Percentiles rank a stretch among this genome's conserved stretches.
Conservation (phyloP, 2,113 vertebrate genomes). For the Sander lucioperca region DNA sequence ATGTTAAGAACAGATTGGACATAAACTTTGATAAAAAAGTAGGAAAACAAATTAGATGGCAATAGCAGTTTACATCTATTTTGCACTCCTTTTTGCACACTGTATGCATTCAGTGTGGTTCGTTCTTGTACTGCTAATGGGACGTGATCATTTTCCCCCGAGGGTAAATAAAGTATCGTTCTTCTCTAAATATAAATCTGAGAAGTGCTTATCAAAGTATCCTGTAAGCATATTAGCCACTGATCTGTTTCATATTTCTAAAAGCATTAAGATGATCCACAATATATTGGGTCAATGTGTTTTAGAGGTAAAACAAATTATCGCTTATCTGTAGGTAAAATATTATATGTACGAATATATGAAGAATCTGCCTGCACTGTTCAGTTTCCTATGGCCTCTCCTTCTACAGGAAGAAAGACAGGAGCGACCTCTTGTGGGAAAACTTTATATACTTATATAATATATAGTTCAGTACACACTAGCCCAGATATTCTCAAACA, state of each 20-base stretch:
- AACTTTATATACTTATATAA: not conserved
- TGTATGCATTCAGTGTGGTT: not conserved
- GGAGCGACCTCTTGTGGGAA: conserved; percentile 54
- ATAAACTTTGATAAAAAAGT: not conserved
- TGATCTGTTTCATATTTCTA: not conserved
- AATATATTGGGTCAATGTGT: too few species aligned
- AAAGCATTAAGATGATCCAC: not conserved
- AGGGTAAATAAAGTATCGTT: not conserved
- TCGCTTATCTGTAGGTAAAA: not conserved
- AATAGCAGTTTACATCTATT: not conserved
- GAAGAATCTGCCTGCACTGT: not conserved
- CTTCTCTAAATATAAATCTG: not conserved
- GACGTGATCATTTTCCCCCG: not conserved
- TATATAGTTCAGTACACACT: not conserved
- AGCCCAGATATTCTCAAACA: not conserved
- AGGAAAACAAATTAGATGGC: not conserved
- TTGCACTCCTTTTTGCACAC: not conserved
- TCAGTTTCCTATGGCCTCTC: not conserved
- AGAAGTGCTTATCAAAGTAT: not conserved
- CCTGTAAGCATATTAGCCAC: not conserved
- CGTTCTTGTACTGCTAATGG: not conserved
- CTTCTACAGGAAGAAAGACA: conserved; percentile 22
- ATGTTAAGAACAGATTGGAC: not conserved
- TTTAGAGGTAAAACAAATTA: not conserved
- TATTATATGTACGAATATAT: not conserved